Conservation (phyloP, 2,113 vertebrate species). For the Perca fluviatilis region DNA sequence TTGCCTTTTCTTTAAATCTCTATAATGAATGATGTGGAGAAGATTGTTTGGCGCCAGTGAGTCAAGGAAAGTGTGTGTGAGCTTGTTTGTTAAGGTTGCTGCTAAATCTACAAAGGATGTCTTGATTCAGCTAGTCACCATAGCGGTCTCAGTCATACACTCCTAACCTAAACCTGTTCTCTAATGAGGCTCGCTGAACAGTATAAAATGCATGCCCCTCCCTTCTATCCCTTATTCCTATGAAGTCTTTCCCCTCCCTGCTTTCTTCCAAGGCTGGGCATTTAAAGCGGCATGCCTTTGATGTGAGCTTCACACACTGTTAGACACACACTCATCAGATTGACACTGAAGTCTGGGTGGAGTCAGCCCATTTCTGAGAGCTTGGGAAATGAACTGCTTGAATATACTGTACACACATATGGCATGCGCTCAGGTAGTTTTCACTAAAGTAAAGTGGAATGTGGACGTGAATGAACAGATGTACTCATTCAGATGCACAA, state of each 20-base stretch:
- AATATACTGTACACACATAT: slow-evolving; percentile 28
- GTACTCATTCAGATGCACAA: slow-evolving; percentile 34
- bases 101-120: slow-evolving; percentile 19
- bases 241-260: slow-evolving; percentile 42
- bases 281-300: slow-evolving; percentile 73
- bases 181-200: slow-evolving; percentile 43
- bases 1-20: slow-evolving; percentile 30
- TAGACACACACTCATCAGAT: slow-evolving; percentile 75
- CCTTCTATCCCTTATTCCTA: slow-evolving; percentile 55
- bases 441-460: slow-evolving; percentile 44
- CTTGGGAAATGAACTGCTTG: slow-evolving; percentile 46
- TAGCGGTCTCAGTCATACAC: neutral
- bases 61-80: slow-evolving; percentile 1
- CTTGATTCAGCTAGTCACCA: slow-evolving; percentile 40
- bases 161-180: slow-evolving; percentile 22
- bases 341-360: slow-evolving; percentile 69
- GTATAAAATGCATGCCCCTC: slow-evolving; percentile 40
- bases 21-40: slow-evolving; percentile 31
- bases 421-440: slow-evolving; percentile 41
- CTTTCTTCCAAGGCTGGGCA: slow-evolving; percentile 50
- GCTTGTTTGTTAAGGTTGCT: slow-evolving; percentile 14
- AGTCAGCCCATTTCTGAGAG: slow-evolving; percentile 55
- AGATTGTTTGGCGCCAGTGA: slow-evolving; percentile 20
- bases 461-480: slow-evolving; percentile 53
- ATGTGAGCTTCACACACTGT: slow-evolving; percentile 76